Evolutionary conservation across 2,797 vertebrate species (phyloP).

Genomic region (Hozukius guyotensis): DNA sequence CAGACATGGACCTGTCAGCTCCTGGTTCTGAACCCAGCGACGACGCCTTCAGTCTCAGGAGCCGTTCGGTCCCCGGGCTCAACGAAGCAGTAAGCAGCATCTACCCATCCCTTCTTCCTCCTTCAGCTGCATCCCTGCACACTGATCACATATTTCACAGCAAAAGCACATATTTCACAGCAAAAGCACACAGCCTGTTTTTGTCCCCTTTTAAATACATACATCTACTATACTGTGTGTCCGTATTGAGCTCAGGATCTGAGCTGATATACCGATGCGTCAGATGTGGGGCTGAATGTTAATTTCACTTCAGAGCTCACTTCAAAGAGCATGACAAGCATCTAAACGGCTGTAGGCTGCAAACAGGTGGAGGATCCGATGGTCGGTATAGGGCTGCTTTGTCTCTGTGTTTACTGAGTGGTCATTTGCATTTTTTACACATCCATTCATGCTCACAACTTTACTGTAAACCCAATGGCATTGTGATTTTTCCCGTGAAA

Average conservation of each 20-base stretch:
- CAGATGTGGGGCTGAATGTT: constrained; percentile 55
- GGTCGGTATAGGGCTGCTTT: constrained; percentile 34
- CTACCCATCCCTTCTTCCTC: neutral
- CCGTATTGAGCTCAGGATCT: neutral
- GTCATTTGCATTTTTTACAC: constrained; percentile 43
- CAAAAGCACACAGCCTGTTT: neutral
- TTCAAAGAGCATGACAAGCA: constrained; percentile 66
- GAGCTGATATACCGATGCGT: constrained; percentile 32
- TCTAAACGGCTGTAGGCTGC: constrained; percentile 61
- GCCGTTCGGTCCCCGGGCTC: constrained; percentile 91
- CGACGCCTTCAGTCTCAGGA: constrained; percentile 85
- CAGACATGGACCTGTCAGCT: constrained; percentile 91
- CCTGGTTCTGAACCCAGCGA: constrained; percentile 86
- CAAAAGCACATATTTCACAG: neutral
- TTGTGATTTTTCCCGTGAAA: constrained; percentile 22
- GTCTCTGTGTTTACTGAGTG: constrained; percentile 25
- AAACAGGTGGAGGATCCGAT: constrained; percentile 63
- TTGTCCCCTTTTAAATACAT: neutral
- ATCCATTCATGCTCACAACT: constrained; percentile 22
- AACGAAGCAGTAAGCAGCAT: constrained; percentile 86
- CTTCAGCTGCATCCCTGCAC: neutral
- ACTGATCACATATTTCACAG: neutral
- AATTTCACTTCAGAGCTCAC: constrained; percentile 63
- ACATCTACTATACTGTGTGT: neutral
- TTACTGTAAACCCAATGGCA: constrained; percentile 10